phyloP scores from a whole-genome alignment of 2,113 vertebrate species.

The Prunella fulvescens region DNA sequence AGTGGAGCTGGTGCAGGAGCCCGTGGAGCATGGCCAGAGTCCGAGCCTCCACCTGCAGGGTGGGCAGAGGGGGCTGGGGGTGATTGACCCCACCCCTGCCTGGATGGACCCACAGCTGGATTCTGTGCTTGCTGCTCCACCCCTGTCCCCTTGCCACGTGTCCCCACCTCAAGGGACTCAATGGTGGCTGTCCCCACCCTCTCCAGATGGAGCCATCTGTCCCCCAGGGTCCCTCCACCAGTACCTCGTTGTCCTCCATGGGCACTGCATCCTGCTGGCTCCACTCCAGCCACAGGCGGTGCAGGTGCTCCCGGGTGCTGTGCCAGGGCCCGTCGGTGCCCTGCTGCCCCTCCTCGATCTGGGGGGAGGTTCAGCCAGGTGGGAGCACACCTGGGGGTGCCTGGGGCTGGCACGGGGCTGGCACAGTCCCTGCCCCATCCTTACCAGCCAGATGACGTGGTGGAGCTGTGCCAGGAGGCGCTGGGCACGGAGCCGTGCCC shows the following conservation, averaged over 20 bases:
- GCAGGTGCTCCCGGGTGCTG: constrained; percentile 68
- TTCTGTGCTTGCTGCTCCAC: background rate
- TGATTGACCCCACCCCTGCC: accelerated
- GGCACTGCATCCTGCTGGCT: background rate
- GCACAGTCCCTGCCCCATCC: accelerated
- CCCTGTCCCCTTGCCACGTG: background rate
- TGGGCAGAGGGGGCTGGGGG: background rate
- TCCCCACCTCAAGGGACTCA: background rate
- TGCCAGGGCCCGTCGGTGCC: constrained; percentile 18
- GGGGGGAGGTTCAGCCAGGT: background rate
- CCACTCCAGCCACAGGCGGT: constrained; percentile 80
- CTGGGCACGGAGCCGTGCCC: constrained; percentile 73
- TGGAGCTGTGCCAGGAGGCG: constrained; percentile 77
- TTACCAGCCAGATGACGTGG: constrained; percentile 82
- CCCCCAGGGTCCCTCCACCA: accelerated
- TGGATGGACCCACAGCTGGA: background rate
- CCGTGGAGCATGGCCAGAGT: constrained; percentile 75
- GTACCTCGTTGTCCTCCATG: background rate
- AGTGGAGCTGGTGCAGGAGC: constrained; percentile 78
- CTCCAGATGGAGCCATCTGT: background rate
- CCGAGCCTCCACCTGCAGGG: constrained; percentile 60
- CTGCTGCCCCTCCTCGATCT: constrained; percentile 56
- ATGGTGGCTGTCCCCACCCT: background rate
- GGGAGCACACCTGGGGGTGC: accelerated
- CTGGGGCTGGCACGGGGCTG: accelerated